These are phyloP conservation scores for Chrysotoxum bicinctum DNA, from an alignment of 2,888 invertebrate species.

Conservation along the genomic window DNA sequence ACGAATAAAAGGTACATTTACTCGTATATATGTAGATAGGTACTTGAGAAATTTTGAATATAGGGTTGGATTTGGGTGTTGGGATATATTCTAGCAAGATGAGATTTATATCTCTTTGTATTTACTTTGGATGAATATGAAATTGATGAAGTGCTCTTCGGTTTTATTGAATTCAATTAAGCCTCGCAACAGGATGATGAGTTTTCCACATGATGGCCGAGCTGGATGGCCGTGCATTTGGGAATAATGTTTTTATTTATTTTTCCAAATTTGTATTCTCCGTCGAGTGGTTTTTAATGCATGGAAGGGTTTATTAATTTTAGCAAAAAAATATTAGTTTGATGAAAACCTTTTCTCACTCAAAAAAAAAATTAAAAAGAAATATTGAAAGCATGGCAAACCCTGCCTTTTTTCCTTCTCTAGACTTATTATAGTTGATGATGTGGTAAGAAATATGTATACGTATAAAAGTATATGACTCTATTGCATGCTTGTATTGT, in stretches of 20 bases:
- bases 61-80: slow-evolving; percentile 2
- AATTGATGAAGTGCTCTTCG: slow-evolving; percentile 71
- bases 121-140: slow-evolving; percentile 68
- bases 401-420: neutral
- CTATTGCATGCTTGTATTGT: no score
- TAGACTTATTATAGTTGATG: no score
- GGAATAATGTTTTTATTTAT: slow-evolving; percentile 9
- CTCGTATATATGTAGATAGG: neutral
- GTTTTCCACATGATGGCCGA: neutral
- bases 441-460: no score
- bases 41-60: slow-evolving; percentile 8
- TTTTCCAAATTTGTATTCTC: slow-evolving; percentile 15
- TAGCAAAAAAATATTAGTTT: neutral
- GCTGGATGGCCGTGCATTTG: neutral
- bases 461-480: no score
- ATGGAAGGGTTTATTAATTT: slow-evolving; percentile 12
- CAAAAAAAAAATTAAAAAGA: neutral
- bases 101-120: slow-evolving; percentile 62
- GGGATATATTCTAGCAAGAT: slow-evolving; percentile 56
- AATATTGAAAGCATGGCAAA: no score
- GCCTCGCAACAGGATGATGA: slow-evolving; percentile 57
- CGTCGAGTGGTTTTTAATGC: slow-evolving; percentile 25
- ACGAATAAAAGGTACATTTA: slow-evolving; percentile 33
- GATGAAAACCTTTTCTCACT: neutral
- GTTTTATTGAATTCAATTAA: slow-evolving; percentile 71